A percentile compares a stretch with the other conserved stretches of the same genome.
Conservation (phyloP, 2,888 invertebrate genomes). For the Beris chalybata region DNA sequence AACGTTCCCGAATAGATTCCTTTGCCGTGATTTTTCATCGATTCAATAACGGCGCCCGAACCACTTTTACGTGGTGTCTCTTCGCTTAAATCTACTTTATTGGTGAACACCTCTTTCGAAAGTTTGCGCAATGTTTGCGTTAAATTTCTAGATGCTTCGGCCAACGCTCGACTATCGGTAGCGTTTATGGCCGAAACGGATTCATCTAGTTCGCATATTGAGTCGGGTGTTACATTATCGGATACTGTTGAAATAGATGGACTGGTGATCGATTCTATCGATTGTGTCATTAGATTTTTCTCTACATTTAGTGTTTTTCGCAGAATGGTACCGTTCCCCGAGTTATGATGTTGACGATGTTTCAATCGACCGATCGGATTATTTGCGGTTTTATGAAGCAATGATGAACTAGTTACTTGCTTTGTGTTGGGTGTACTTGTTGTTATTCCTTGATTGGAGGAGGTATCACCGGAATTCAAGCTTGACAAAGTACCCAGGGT, state of each 20-base stretch:
- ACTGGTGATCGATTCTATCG: slow-evolving; percentile 19
- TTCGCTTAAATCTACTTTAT: slow-evolving; percentile 60
- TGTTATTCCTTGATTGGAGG: slow-evolving; percentile 22
- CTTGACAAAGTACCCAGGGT: too few species aligned
- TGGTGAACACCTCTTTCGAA: slow-evolving; percentile 84
- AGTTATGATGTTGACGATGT: slow-evolving; percentile 50
- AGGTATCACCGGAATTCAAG: slow-evolving; percentile 9
- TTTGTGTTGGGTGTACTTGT: slow-evolving; percentile 37
- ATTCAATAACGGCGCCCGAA: slow-evolving; percentile 82
- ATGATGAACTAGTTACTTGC: slow-evolving; percentile 33
- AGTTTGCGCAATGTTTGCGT: slow-evolving; percentile 88
- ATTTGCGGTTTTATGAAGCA: slow-evolving; percentile 53
- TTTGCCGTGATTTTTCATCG: slow-evolving; percentile 91
- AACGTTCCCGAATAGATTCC: slow-evolving; percentile 96
- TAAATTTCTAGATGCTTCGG: slow-evolving; percentile 88
- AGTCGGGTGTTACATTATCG: slow-evolving; percentile 25
- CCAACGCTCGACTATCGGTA: slow-evolving; percentile 72
- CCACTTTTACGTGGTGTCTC: slow-evolving; percentile 58
- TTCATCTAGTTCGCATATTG: slow-evolving; percentile 29
- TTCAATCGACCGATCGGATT: slow-evolving; percentile 52
- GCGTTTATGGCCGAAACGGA: slow-evolving; percentile 55
- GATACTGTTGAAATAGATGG: slow-evolving; percentile 25
- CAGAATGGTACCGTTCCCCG: slow-evolving; percentile 33
- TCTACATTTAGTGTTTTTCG: not conserved
- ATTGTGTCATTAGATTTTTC: slow-evolving; percentile 7